Conservation (phyloP, 2,888 invertebrate genomes). For the Apamea crenata region DNA sequence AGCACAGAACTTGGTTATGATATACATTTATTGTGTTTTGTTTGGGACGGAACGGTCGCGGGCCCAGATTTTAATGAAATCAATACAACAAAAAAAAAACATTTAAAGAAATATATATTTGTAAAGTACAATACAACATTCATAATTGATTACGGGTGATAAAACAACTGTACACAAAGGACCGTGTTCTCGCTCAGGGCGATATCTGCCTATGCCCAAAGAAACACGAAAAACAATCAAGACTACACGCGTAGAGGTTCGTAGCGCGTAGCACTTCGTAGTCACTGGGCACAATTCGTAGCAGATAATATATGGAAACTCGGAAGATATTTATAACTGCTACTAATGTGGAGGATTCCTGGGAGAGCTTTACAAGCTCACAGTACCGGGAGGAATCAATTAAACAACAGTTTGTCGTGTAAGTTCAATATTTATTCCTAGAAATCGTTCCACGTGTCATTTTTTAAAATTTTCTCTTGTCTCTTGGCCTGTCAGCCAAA, state of each 20-base stretch:
- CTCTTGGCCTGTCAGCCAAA: no score
- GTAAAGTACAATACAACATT: not conserved
- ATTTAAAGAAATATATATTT: not conserved
- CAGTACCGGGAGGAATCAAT: not conserved
- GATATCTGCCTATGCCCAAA: not conserved
- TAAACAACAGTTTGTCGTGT: not conserved
- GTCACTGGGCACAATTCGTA: not conserved
- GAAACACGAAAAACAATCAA: not conserved
- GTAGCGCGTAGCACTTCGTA: slow-evolving; percentile 34
- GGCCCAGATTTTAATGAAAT: not conserved
- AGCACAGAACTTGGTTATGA: slow-evolving; percentile 45
- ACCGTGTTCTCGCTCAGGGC: not conserved
- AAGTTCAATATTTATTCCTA: not conserved
- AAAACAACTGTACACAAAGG: not conserved
- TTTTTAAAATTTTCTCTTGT: no score
- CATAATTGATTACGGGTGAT: not conserved
- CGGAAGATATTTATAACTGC: not conserved
- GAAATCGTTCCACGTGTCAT: not conserved
- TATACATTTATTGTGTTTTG: slow-evolving; percentile 45
- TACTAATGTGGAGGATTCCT: not conserved
- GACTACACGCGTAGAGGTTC: not conserved
- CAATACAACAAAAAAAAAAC: not conserved
- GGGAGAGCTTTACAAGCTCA: not conserved
- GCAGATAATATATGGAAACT: not conserved
- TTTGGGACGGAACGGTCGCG: slow-evolving; percentile 8